These are phyloP conservation scores for Xestoiulus laeticollis DNA, from an alignment of 2,888 invertebrate species.

Conservation along the genomic window DNA sequence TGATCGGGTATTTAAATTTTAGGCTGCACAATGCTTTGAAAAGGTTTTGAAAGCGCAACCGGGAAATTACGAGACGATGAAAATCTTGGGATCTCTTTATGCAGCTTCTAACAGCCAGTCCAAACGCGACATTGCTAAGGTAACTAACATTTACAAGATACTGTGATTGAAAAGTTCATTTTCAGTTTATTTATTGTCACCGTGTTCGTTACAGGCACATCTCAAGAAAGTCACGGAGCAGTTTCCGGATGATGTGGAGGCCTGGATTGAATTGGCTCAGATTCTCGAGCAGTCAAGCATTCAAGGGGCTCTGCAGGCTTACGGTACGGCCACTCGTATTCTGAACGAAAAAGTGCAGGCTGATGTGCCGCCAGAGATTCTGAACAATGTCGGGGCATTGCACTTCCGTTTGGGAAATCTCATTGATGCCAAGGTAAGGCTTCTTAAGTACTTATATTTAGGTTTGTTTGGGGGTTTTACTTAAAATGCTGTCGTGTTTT, in stretches of 20 bases:
- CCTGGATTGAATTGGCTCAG: constrained; percentile 99
- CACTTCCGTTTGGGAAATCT: constrained; percentile 85
- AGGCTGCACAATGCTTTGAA: constrained; percentile 98
- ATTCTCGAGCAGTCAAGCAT: constrained; percentile 95
- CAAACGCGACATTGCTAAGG: constrained; percentile 86
- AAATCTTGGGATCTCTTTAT: constrained; percentile 96
- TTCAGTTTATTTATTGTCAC: background rate
- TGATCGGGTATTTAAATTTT: constrained; percentile 55
- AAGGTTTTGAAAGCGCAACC: constrained; percentile 97
- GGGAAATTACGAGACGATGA: constrained; percentile 99
- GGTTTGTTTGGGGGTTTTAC: background rate
- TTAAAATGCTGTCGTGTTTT: background rate
- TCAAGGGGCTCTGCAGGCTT: constrained; percentile 86
- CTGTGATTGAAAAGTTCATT: too few relatives aligned
- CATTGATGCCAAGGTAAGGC: constrained; percentile 76
- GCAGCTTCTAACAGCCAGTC: constrained; percentile 84
- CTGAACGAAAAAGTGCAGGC: constrained; percentile 91
- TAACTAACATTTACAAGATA: constrained; percentile 55
- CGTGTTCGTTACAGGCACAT: constrained; percentile 72
- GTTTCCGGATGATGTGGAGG: constrained; percentile 98
- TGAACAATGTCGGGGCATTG: constrained; percentile 96
- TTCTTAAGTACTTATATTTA: background rate
- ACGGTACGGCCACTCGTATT: constrained; percentile 91
- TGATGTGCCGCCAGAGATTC: constrained; percentile 96
- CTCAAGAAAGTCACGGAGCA: constrained; percentile 93